Percentiles rank a stretch among this genome's conserved stretches.
Evolutionary conservation across 2,888 invertebrate species (phyloP).

Genomic region (Trissolcus brochymenae): DNA sequence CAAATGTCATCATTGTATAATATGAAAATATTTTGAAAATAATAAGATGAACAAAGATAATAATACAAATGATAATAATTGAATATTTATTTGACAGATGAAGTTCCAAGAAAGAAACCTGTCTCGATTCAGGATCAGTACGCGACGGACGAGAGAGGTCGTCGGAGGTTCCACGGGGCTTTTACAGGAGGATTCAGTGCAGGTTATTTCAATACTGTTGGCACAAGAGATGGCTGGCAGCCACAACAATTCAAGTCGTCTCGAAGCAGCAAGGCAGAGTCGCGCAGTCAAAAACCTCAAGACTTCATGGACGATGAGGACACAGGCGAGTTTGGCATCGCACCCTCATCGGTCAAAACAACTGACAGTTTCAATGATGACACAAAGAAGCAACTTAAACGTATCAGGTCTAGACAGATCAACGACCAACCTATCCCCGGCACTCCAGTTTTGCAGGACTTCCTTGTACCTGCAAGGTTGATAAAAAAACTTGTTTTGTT

Average conservation of each 20-base stretch:
- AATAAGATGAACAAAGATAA: too few relatives aligned
- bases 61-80: neutral
- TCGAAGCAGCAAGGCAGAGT: conserved; percentile 82
- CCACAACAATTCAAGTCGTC: conserved; percentile 95
- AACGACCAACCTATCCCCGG: conserved; percentile 76
- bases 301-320: conserved; percentile 99
- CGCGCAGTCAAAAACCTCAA: conserved; percentile 83
- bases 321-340: conserved; percentile 95
- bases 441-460: conserved; percentile 78
- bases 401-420: conserved; percentile 71
- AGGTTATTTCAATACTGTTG: conserved; percentile 97
- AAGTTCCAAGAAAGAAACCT: conserved; percentile 87
- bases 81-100: conserved; percentile 78
- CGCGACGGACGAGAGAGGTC: conserved; percentile 92
- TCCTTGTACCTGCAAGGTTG: conserved; percentile 79
- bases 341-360: conserved; percentile 89
- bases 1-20: neutral
- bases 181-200: conserved; percentile 99
- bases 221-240: conserved; percentile 95
- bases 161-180: conserved; percentile 97
- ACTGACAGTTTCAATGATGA: conserved; percentile 84
- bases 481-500: neutral
- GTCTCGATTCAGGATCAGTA: conserved; percentile 89
- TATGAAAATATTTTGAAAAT: too few relatives aligned
- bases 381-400: conserved; percentile 69